These are phyloP conservation scores for Trematomus loennbergii DNA, from an alignment of 2,113 vertebrate species.

Conservation along the genomic window DNA sequence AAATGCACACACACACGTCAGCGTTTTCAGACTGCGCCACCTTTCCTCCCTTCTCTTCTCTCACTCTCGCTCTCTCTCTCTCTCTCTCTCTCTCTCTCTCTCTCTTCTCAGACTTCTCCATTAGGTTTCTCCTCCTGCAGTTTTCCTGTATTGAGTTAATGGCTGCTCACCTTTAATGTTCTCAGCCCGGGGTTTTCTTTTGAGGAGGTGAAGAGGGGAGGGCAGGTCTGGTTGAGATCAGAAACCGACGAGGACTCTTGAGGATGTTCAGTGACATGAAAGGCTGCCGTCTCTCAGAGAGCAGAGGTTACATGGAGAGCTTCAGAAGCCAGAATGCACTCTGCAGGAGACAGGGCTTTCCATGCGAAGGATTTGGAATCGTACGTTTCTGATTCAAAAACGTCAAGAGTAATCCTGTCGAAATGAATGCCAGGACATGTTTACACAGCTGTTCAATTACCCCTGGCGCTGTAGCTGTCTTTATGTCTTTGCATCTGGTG, in stretches of 20 bases:
- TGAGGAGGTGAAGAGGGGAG: neutral
- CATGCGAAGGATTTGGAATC: neutral
- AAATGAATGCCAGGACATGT: neutral
- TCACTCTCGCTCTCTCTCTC: too few species aligned
- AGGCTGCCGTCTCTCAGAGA: constrained; percentile 31
- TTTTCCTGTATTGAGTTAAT: constrained; percentile 5
- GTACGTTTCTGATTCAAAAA: neutral
- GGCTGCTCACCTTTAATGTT: constrained; percentile 40
- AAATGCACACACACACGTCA: constrained; percentile 27
- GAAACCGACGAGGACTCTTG: constrained; percentile 17
- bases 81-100: neutral
- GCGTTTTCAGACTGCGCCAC: neutral
- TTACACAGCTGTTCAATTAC: too few species aligned
- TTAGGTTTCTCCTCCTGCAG: neutral
- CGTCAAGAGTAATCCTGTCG: neutral
- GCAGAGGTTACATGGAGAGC: neutral
- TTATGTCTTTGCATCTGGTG: too few species aligned
- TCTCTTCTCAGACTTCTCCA: neutral
- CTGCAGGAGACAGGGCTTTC: neutral
- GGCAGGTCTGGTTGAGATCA: constrained; percentile 27
- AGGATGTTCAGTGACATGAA: constrained; percentile 36
- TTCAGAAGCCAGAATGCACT: neutral
- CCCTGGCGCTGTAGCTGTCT: too few species aligned
- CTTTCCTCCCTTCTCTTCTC: neutral
- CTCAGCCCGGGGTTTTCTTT: neutral